Conservation (phyloP, 1,140 invertebrate genomes). For the Onthophagus taurus region DNA sequence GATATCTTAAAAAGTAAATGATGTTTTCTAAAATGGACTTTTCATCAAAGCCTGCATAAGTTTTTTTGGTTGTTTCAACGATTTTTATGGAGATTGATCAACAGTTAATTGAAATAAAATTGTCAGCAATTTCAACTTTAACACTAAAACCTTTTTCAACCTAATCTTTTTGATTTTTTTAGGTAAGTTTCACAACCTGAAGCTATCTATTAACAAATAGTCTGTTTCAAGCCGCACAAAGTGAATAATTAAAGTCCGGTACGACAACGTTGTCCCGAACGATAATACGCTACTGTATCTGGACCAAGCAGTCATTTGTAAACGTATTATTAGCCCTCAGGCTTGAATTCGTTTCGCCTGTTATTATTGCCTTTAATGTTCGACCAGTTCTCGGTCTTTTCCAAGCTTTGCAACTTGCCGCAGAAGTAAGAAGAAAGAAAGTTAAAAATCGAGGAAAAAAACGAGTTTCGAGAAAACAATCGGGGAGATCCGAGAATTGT, state of each 20-base stretch:
- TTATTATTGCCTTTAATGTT: slow-evolving; percentile 26
- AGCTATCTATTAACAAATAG: slow-evolving; percentile 35
- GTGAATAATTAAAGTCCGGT: slow-evolving; percentile 36
- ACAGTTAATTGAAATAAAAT: too few species aligned
- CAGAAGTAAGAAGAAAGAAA: neutral
- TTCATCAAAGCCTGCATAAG: too few species aligned
- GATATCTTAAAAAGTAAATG: too few species aligned
- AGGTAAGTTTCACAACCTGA: neutral
- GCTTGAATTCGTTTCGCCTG: slow-evolving; percentile 35
- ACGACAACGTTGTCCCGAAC: slow-evolving; percentile 34
- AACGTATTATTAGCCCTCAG: slow-evolving; percentile 32
- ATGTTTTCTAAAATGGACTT: too few species aligned
- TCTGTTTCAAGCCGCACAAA: slow-evolving; percentile 34
- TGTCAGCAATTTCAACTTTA: too few species aligned
- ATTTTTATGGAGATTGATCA: neutral
- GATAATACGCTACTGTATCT: slow-evolving; percentile 34
- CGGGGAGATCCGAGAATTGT: too few species aligned
- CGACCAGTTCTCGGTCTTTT: neutral
- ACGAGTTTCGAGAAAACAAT: too few species aligned
- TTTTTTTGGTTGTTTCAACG: neutral
- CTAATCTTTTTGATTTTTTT: neutral
- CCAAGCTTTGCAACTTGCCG: neutral
- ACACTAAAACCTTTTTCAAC: too few species aligned
- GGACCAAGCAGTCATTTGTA: slow-evolving; percentile 37
- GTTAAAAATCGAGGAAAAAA: neutral